Evolutionary conservation across 2,113 vertebrate genomes (phyloP), one percentile per base, ranked within the genome.

Genomic region (Microcebus ravelobensis): DNA sequence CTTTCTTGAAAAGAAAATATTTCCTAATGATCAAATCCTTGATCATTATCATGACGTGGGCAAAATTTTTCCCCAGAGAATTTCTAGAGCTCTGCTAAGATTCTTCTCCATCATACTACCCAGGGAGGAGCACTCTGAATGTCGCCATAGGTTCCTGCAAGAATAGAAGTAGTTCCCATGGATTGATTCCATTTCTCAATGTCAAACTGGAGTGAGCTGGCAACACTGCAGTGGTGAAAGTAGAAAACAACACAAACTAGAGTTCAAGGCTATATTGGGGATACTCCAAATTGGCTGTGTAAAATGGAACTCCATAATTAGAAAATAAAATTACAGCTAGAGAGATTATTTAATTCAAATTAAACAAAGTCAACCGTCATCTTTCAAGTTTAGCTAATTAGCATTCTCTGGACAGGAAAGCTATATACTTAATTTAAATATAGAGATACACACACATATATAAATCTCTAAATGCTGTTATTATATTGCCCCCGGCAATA

Each of bases 251-350:
- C 70, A 73, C 1, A 25, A 52, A 68, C 63, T 27, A 52, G 76
- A 84, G 9, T 29, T 94, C 96, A 95, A 59, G 94, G 87, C 18
- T 48, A 39, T 79, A 91, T 97, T 74, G 91, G 55, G 96, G 76
- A 20, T 80, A 77, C 21, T 94, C 89, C 85, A 36, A 92, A 91
- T 80, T 68, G 90, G 17, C 0, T 2, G 29, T 79, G 63, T 96
- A 84, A 89, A 90, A 42, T 80, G n/a, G 63, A 85, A 55, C 65
- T 14, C 2, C 34, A 91, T 90, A 96, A 89, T 92, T 70, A 68
- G 79, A 83, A 87, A 70, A 91, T 90, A 27, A 31, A 52, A 77
- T 20, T 31, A 55, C 25, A 96, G 6, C 63, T 74, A 55, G 84
- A 65, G 48, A 8, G 55, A 9, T 29, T 61, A 48, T 92, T 70